Base-by-base conservation (phyloP, 2,797 vertebrate genomes). In the Diplodus sargus region DNA sequence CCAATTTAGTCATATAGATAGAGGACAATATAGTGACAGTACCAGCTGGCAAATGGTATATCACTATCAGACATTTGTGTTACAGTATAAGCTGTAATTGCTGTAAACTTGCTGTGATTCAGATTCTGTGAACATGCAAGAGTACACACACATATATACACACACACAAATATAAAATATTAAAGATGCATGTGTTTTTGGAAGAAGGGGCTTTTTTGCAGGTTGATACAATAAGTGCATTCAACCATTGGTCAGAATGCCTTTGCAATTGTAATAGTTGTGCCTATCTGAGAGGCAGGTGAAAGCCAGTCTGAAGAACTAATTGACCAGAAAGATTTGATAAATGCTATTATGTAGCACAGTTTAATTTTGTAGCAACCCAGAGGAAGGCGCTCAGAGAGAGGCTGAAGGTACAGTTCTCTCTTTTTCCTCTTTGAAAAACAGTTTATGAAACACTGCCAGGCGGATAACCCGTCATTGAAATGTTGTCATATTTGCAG, bases 241-340 rank as follows among this genome's bases (percentile, higher is more conserved):
- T 73, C 63, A 76, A 51, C 39, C 79, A 45, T 22, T n/a, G 45
- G 39, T 39, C 7, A 9, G 12, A 17, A 43, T 66, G 49, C n/a
- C 3, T 64, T 70, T 73, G 60, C 42, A 48, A 69, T 53, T 28
- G 20, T n/a, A 61, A 28, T 56, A n/a, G 18, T 14, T 3, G 0
- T 15, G 12, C 60, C 79, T 76, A 76, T 86, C 60, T 64, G 61
- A 68, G 48, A 54, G 47, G 65, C 64, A 81, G 78, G 77, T 79
- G 59, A 34, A 76, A 68, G 42, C 61, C 18, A 75, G n/a, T 62
- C 60, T 75, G 67, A 61, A 45, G 52, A 63, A 65, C 45, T 73
- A 79, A 81, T 42, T 79, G 67, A 81, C 39, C 6, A 39, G 16
- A 58, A 59, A 66, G 34, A 80, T 78, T 60, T 76, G 59, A 70